phyloP scores from a whole-genome alignment of 2,797 vertebrate genomes.

The Leucoraja ocellata region DNA sequence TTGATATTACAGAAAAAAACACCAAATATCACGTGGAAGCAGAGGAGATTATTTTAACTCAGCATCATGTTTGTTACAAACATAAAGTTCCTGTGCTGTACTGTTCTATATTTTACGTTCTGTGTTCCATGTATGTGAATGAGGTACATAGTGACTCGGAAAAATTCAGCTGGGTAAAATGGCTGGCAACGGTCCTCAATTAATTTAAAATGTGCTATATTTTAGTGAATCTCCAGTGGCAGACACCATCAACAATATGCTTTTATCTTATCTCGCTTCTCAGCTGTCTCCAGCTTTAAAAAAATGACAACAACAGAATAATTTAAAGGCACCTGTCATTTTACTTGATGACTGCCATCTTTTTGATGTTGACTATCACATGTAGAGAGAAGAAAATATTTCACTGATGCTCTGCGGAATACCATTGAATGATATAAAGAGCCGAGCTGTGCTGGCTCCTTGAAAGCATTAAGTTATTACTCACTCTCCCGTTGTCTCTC shows the following conservation, averaged over 20 bases:
- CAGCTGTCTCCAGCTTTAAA: too few relatives aligned
- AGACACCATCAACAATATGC: neutral
- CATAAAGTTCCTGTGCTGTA: too few relatives aligned
- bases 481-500: neutral
- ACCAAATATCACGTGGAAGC: too few relatives aligned
- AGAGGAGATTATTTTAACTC: too few relatives aligned
- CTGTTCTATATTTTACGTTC: too few relatives aligned
- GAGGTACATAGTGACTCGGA: neutral
- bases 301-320: neutral
- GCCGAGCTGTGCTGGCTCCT: neutral
- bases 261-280: neutral
- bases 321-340: neutral
- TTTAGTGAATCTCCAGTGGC: neutral
- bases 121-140: neutral
- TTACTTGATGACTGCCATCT: neutral
- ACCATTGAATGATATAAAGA: neutral
- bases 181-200: neutral
- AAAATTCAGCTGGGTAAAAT: neutral
- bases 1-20: too few relatives aligned
- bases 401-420: too few relatives aligned
- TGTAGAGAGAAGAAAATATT: neutral
- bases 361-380: neutral
- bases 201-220: neutral
- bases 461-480: neutral
- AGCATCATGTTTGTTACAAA: too few relatives aligned